Base-by-base conservation (phyloP, 2,888 invertebrate species). In the Eilema sororculum region DNA sequence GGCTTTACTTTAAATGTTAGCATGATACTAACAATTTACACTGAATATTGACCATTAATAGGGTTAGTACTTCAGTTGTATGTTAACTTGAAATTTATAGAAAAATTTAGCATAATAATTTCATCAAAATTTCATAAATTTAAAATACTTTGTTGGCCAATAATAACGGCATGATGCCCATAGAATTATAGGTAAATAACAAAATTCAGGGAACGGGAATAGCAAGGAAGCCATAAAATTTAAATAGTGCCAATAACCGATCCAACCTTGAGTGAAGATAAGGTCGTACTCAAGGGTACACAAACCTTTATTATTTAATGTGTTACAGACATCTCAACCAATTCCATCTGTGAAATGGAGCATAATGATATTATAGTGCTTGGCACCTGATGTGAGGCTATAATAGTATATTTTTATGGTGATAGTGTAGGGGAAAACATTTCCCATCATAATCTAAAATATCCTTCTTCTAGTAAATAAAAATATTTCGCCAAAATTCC, bases 251-350 rank as follows among this genome's bases (percentile, higher is more conserved):
- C 24, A 62, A 30, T 68, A 64, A 62, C 52, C 56, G 65, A 65
- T 20, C 63, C 13, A 56, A 12, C 72, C 57, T 74, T 67, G 71
- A 78, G 69, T 65, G 63, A 8, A 57, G 65, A 60, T 41, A 66
- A 59, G 65, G 69, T 67, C 10, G 62, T 24, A 68, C 72, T 57
- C 28, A 28, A 33, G 74, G 67, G 73, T 63, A 68, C 72, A 58
- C 67, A 71, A 72, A 62, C 59, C 68, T 71, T 80, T 76, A 71
- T 61, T 69, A 71, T 60, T 65, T 75, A 78, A 70, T 75, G 68
- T 68, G 71, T 73, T 76, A 78, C 74, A 76, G 71, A 74, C 76
- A 78, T 71, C 52, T 69, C 69, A 59, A 52, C 66, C 25, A 41
- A 62, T 25, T 61, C 62, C 64, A 67, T 71, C 71, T 46, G 56